phyloP scores from a whole-genome alignment of 2,888 invertebrate genomes.

The Drosophila mimetica region DNA sequence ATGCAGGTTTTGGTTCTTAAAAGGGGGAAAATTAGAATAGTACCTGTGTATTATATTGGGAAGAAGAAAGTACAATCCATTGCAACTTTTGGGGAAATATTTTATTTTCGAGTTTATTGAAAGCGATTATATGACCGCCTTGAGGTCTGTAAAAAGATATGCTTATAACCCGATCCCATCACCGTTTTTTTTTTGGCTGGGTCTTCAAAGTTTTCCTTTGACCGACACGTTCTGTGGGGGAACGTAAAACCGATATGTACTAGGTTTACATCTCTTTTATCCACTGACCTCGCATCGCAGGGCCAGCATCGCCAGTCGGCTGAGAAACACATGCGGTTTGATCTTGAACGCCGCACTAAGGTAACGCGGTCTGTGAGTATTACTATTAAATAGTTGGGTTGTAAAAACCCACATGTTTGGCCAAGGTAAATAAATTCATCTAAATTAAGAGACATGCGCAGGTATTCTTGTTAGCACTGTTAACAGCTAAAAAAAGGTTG shows the following conservation, averaged over 20 bases:
- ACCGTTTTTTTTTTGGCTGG: neutral
- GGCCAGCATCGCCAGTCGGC: constrained; percentile 40
- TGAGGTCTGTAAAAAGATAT: no score
- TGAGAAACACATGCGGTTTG: constrained; percentile 33
- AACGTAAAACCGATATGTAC: no score
- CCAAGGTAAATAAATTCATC: constrained; percentile 29
- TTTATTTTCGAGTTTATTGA: no score
- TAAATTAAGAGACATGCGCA: constrained; percentile 8
- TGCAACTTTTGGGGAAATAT: no score
- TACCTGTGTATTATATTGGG: no score
- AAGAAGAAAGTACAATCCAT: no score
- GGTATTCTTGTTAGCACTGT: constrained; percentile 12
- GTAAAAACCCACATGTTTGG: constrained; percentile 9
- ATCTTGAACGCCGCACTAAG: constrained; percentile 40
- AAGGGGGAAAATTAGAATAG: no score
- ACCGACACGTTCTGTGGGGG: neutral
- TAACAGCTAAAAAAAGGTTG: neutral
- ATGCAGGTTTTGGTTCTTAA: no score
- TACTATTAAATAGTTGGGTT: neutral
- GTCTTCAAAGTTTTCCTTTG: neutral
- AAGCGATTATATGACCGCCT: no score
- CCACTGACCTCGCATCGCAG: constrained; percentile 56
- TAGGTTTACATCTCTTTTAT: constrained; percentile 34
- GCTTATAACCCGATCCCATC: no score
- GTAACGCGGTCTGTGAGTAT: constrained; percentile 38